Evolutionary conservation across 2,888 invertebrate genomes (phyloP), one percentile per base, ranked within the genome.

Genomic region (Xanthorhoe spadicearia): DNA sequence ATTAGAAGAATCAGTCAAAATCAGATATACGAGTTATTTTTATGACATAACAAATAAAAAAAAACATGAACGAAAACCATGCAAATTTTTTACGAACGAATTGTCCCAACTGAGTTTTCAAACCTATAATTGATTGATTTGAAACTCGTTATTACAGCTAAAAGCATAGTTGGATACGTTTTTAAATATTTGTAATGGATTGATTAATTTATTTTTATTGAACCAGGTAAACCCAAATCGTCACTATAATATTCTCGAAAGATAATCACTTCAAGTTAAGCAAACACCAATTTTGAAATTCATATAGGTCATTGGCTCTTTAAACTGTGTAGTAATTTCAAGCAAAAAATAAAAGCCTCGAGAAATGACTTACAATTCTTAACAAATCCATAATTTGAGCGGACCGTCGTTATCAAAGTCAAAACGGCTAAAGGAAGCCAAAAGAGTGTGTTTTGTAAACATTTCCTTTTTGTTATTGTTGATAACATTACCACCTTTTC

Each of bases 361-460:
- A 52, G 19, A 38, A 53, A 28, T 23, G 28, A 80, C 81, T 82
- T 59, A 82, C 81, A 70, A 77, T 73, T 73, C 71, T 65, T 60
- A 75, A 61, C 66, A 77, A 71, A 72, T 82, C 76, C 81, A 82
- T 82, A 69, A 61, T 75, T 65, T 46, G 18, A 50, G 51, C 64
- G 60, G 62, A 68, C 72, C 68, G 69, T 19, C 67, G 64, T 75
- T 75, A 75, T 75, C 76, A 71, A 54, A 63, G 71, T 61, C 66
- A 73, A 69, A 73, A 59, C 68, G 68, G 55, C 35, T 23, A 64
- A 28, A 73, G 74, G 74, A 78, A 76, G 74, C 66, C 56, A 59
- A 56, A 55, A 51, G 19, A 23, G 19, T 52, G 32, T 80, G 78
- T 80, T 82, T 82, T 76, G 72, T 73, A 79, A 81, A 82, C 77